A percentile compares a stretch with the other conserved stretches of the same genome.
Evolutionary conservation across 2,113 vertebrate genomes (phyloP).

Genomic region (Phalacrocorax aristotelis): DNA sequence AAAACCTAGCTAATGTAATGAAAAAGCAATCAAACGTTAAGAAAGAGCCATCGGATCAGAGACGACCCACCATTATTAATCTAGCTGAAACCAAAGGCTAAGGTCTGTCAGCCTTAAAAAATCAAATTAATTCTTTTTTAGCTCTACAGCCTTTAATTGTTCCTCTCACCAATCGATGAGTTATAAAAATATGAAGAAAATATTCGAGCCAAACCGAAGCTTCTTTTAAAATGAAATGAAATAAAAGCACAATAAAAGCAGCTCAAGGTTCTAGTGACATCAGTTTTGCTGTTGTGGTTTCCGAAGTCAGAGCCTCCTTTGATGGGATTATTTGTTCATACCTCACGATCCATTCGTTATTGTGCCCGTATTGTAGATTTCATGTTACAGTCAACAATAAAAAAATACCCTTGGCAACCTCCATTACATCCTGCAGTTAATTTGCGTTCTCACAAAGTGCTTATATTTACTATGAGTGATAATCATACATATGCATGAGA

Average conservation of each 20-base stretch:
- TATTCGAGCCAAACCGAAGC: not conserved
- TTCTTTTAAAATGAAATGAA: not conserved
- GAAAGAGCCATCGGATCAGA: not conserved
- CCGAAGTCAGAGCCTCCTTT: constrained; percentile 3
- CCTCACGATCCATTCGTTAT: not conserved
- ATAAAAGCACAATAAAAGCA: not conserved
- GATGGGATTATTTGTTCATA: constrained; percentile 19
- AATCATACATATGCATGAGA: constrained; percentile 68
- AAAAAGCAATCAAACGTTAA: constrained; percentile 1
- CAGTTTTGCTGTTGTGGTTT: not conserved
- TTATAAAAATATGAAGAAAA: not conserved
- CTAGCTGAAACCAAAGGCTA: not conserved
- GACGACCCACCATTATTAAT: not conserved
- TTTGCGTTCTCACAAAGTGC: constrained; percentile 14
- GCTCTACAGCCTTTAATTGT: constrained; percentile 13
- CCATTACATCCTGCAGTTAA: constrained; percentile 54
- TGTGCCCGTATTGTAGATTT: not conserved
- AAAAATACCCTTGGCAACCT: constrained; percentile 45
- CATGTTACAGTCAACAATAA: constrained; percentile 29
- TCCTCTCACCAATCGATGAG: not conserved
- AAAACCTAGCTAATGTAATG: not conserved
- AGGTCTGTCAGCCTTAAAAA: constrained; percentile 6
- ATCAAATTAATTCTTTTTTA: not conserved
- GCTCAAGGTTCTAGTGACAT: not conserved
- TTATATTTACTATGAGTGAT: constrained; percentile 61